Conservation (phyloP, 2,113 vertebrate genomes). For the Pycnonotus jocosus region DNA sequence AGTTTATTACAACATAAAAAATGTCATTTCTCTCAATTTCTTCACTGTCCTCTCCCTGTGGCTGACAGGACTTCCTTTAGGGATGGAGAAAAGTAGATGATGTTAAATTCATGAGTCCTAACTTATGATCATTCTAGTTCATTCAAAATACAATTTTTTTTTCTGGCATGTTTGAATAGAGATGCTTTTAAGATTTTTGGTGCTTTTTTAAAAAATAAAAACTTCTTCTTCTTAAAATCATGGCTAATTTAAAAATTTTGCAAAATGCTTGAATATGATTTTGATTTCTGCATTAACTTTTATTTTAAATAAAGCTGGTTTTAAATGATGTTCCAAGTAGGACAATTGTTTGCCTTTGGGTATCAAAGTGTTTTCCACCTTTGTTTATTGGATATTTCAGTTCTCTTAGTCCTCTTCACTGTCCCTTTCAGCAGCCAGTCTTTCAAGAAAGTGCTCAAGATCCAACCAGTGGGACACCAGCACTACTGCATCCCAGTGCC, state of each 20-base stretch:
- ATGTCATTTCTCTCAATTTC: not conserved
- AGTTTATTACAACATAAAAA: not conserved
- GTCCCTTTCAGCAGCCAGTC: not conserved
- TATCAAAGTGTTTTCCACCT: not conserved
- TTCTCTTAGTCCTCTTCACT: not conserved
- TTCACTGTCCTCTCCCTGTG: not conserved
- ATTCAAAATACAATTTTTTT: not conserved
- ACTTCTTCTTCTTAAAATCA: not conserved
- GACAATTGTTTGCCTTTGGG: not conserved
- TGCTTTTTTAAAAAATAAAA: not conserved
- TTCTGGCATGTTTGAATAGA: not conserved
- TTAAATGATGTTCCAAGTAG: not conserved
- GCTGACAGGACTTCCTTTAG: not conserved
- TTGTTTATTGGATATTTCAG: not conserved
- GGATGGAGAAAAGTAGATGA: not conserved
- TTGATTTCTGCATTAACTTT: not conserved
- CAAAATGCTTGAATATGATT: not conserved
- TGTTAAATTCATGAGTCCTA: not conserved
- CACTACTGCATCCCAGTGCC: not conserved
- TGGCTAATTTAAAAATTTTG: not conserved
- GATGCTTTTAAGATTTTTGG: not conserved
- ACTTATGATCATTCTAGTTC: not conserved
- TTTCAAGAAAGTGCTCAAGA: not conserved
- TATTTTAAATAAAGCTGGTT: not conserved
- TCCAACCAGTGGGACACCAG: not conserved